Percentiles rank a stretch among this genome's conserved stretches.
Evolutionary conservation across 1,140 invertebrate genomes (phyloP).

Genomic region (Gryon sp.): DNA sequence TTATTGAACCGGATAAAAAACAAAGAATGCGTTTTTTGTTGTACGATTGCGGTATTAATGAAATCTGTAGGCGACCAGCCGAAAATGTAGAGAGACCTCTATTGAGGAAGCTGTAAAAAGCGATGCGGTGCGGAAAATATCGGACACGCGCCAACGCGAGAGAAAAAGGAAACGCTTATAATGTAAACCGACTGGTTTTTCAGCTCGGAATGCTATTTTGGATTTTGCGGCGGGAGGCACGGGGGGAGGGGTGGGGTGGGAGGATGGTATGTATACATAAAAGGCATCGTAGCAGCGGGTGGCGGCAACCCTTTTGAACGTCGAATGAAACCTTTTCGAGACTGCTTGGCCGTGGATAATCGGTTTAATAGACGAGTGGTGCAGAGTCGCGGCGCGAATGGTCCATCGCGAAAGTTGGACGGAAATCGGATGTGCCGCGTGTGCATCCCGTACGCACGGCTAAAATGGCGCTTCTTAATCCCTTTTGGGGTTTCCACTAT

Average conservation of each 20-base stretch:
- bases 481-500: constrained; percentile 73
- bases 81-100: constrained; percentile 52
- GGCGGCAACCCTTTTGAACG: constrained; percentile 64
- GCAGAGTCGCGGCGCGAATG: constrained; percentile 51
- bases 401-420: constrained; percentile 74
- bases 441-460: constrained; percentile 51
- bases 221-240: too few relatives aligned
- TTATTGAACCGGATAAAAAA: constrained; percentile 19
- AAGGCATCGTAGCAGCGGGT: constrained; percentile 52
- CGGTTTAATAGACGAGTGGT: constrained; percentile 76
- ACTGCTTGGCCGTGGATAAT: constrained; percentile 72
- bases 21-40: constrained; percentile 37
- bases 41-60: constrained; percentile 54
- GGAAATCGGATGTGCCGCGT: constrained; percentile 71
- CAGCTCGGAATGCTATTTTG: constrained; percentile 55
- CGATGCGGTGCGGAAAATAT: constrained; percentile 60
- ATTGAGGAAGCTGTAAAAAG: constrained; percentile 52
- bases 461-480: constrained; percentile 76
- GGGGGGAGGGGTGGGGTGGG: too few relatives aligned
- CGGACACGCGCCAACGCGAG: constrained; percentile 61
- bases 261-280: constrained; percentile 56
- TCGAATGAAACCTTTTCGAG: constrained; percentile 68
- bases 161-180: constrained; percentile 66
- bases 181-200: constrained; percentile 65
- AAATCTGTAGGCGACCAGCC: constrained; percentile 59